These are phyloP conservation scores for Eupithecia inturbata DNA, from an alignment of 2,888 invertebrate genomes.

Conservation along the genomic window DNA sequence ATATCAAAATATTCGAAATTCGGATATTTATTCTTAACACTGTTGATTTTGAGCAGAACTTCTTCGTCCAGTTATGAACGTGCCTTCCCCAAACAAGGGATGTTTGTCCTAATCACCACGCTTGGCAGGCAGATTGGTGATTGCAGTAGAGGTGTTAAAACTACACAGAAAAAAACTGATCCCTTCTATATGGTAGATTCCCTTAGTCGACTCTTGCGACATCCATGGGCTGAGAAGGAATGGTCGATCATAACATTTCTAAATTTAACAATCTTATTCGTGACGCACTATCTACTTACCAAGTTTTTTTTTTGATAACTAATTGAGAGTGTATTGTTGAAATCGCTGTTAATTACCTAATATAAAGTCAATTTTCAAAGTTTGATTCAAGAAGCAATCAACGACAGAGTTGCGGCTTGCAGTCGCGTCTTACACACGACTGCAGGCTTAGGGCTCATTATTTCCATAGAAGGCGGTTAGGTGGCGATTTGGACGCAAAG, in stretches of 20 bases:
- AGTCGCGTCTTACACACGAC: conserved; percentile 32
- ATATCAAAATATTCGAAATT: too few species aligned
- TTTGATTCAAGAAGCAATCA: background rate
- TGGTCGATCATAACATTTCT: background rate
- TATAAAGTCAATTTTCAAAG: background rate
- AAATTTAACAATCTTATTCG: too few species aligned
- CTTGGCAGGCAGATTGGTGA: too few species aligned
- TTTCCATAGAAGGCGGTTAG: conserved; percentile 46
- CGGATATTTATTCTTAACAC: too few species aligned
- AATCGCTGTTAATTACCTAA: too few species aligned
- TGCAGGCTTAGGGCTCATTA: conserved; percentile 45
- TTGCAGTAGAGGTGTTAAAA: background rate
- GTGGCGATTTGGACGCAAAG: conserved; percentile 55
- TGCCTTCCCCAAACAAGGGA: background rate
- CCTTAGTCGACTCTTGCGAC: background rate
- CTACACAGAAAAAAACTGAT: background rate
- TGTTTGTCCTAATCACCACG: background rate
- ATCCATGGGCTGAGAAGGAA: background rate
- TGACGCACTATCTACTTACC: too few species aligned
- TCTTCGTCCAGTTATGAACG: background rate
- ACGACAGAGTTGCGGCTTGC: background rate
- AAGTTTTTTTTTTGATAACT: too few species aligned
- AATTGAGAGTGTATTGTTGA: background rate
- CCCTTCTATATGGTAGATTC: background rate
- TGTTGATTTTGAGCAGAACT: too few species aligned